A percentile compares a stretch with the other conserved stretches of the same genome.
phyloP scores from a whole-genome alignment of 92 coral and sea anemone genomes.

The Metridium senile region DNA sequence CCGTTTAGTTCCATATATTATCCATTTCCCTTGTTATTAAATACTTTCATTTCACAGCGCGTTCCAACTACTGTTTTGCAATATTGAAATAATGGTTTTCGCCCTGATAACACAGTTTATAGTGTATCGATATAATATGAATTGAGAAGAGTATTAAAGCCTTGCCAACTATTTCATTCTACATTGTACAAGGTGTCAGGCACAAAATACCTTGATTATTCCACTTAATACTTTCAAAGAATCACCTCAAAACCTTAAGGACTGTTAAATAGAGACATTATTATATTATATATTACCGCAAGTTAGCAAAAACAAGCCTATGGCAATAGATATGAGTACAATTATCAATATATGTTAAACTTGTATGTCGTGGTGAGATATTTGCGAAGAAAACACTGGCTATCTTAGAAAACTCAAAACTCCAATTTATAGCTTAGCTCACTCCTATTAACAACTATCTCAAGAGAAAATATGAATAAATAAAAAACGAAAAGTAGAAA shows the following conservation, averaged over 20 bases:
- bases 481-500: background rate
- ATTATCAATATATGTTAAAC: background rate
- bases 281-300: background rate
- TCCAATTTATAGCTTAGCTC: no score
- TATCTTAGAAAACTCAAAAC: background rate
- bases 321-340: background rate
- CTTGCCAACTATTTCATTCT: conserved; percentile 2
- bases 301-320: background rate
- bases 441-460: no score
- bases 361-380: background rate
- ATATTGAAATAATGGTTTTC: background rate
- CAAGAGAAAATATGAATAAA: background rate
- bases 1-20: background rate
- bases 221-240: background rate
- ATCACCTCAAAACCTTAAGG: background rate
- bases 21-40: background rate
- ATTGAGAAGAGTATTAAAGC: no score
- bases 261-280: background rate
- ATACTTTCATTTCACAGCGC: background rate
- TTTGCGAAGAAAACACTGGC: background rate
- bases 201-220: background rate
- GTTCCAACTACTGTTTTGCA: no score
- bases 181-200: conserved; percentile 10
- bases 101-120: background rate
- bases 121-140: background rate